A percentile compares a stretch with the other conserved stretches of the same genome.
Conservation (phyloP, 1,140 invertebrate genomes). For the Drosophila sturtevanti region DNA sequence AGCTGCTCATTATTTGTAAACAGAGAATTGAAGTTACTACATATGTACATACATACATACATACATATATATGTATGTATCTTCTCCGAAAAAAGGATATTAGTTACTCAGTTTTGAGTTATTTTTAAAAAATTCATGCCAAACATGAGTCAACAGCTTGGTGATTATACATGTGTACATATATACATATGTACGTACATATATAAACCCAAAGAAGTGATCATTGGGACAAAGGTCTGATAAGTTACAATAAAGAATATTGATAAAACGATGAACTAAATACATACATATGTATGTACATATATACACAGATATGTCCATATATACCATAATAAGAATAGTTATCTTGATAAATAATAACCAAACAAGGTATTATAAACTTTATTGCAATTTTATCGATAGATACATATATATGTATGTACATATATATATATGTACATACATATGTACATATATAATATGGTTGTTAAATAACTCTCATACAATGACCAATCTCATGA, state of each 20-base stretch:
- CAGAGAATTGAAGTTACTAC: background rate
- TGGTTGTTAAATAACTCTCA: background rate
- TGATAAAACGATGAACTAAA: too few relatives aligned
- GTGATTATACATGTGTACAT: too few relatives aligned
- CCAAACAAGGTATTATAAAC: background rate
- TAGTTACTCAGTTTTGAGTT: background rate
- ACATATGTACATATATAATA: too few relatives aligned
- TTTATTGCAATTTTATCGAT: conserved; percentile 2
- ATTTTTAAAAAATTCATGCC: background rate
- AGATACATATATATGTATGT: too few relatives aligned
- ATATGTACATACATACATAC: too few relatives aligned
- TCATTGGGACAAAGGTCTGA: too few relatives aligned
- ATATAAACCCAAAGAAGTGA: too few relatives aligned
- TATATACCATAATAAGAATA: background rate
- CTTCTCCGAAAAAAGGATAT: background rate
- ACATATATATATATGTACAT: too few relatives aligned
- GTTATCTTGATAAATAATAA: background rate
- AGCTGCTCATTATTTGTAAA: background rate
- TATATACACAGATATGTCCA: background rate
- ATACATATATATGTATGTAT: too few relatives aligned
- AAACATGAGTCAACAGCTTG: background rate
- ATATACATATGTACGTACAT: too few relatives aligned
- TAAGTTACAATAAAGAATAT: too few relatives aligned
- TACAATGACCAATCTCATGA: background rate
- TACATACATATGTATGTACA: background rate